These are phyloP conservation scores for Sycophila sp. DNA, from an alignment of 1,140 invertebrate species.

Conservation along the genomic window DNA sequence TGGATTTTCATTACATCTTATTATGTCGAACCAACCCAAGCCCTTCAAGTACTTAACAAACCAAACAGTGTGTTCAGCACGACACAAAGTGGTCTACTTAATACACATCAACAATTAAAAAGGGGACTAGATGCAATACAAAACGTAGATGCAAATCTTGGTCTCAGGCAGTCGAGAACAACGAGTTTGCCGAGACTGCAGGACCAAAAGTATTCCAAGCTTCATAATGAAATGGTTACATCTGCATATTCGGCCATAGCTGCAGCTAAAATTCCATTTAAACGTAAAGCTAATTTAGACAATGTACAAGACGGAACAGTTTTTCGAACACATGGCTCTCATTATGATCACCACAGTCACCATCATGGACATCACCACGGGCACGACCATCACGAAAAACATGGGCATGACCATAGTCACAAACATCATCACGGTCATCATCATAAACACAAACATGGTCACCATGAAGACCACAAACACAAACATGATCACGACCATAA, in stretches of 20 bases:
- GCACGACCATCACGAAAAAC: slow-evolving; percentile 11
- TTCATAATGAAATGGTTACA: background rate
- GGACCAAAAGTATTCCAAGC: background rate
- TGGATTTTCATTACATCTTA: slow-evolving; percentile 22
- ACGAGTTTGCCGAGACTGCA: background rate
- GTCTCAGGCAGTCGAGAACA: no score
- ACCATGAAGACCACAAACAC: slow-evolving; percentile 17
- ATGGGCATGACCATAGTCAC: slow-evolving; percentile 6
- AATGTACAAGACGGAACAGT: slow-evolving; percentile 16
- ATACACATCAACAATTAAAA: no score
- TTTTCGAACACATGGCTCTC: background rate
- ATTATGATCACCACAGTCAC: slow-evolving; percentile 19
- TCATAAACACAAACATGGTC: slow-evolving; percentile 6
- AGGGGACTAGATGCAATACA: no score
- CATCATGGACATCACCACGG: background rate
- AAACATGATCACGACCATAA: slow-evolving; percentile 11
- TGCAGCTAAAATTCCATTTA: background rate
- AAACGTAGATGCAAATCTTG: no score
- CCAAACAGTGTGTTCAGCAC: slow-evolving; percentile 3
- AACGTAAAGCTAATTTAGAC: background rate
- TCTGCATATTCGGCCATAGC: background rate
- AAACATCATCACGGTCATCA: slow-evolving; percentile 4
- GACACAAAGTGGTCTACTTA: slow-evolving; percentile 6
- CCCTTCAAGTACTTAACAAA: background rate
- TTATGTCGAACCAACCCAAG: slow-evolving; percentile 7